phyloP scores from a whole-genome alignment of 2,888 invertebrate species.

The Gortyna flavago region DNA sequence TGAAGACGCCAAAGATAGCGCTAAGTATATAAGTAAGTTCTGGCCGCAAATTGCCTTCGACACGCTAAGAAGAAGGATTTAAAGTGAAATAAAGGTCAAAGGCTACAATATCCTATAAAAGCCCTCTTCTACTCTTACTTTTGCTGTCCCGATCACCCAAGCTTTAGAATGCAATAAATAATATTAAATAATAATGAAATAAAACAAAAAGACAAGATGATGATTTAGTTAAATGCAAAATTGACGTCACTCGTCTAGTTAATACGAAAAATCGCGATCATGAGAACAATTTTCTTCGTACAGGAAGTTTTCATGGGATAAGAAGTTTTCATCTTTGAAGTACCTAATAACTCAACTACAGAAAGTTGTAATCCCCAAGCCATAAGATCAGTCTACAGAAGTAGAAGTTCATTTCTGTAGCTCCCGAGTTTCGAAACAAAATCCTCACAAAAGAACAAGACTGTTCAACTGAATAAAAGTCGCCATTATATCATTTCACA shows the following conservation, averaged over 20 bases:
- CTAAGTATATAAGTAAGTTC: neutral
- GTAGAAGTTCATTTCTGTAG: conserved; percentile 10
- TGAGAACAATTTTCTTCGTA: neutral
- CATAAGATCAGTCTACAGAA: neutral
- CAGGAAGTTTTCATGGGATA: neutral
- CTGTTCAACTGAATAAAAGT: conserved; percentile 6
- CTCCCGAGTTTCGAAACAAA: conserved; percentile 17
- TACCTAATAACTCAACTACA: neutral
- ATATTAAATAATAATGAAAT: neutral
- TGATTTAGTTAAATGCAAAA: neutral
- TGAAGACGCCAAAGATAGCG: neutral
- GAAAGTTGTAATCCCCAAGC: neutral
- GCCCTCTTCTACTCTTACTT: too few species aligned
- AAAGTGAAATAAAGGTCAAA: neutral
- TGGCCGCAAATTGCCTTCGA: neutral
- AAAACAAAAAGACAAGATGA: neutral
- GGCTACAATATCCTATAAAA: neutral
- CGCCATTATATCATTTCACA: conserved; percentile 15
- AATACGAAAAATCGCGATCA: neutral
- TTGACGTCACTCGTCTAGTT: neutral
- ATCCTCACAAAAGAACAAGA: neutral
- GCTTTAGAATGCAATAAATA: neutral
- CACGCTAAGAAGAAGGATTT: neutral
- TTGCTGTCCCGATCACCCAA: neutral
- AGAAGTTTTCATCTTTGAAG: neutral